Percentiles rank a stretch among this genome's conserved stretches.
Evolutionary conservation across 2,888 invertebrate genomes (phyloP).

Genomic region (Neocrepidodera transversa): DNA sequence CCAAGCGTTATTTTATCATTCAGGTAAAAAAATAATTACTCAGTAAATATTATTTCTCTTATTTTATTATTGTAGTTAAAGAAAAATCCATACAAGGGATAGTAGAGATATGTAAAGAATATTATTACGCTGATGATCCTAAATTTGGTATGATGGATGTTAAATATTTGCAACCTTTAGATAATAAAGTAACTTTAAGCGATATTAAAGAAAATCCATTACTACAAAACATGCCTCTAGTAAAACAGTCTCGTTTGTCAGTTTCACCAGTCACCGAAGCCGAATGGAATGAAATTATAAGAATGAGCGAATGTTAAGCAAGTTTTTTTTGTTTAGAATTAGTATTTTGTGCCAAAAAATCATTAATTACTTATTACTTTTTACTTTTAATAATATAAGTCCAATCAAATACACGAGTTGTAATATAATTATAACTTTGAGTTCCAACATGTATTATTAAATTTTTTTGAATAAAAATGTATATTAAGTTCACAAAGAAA

Average conservation of each 20-base stretch:
- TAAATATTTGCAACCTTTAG: not conserved
- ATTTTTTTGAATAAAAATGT: no score
- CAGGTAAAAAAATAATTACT: conserved; percentile 1
- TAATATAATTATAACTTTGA: no score
- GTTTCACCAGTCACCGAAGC: conserved; percentile 1
- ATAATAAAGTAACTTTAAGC: conserved; percentile 4
- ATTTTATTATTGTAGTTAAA: not conserved
- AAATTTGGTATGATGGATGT: conserved; percentile 12
- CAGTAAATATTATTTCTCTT: not conserved
- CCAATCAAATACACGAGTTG: no score
- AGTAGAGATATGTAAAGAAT: conserved; percentile 9
- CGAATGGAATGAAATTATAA: conserved; percentile 9
- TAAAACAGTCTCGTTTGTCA: conserved; percentile 9
- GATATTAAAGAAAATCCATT: conserved; percentile 6
- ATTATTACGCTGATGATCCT: conserved; percentile 6
- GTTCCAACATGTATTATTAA: no score
- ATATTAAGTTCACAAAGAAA: no score
- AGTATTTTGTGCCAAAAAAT: no score
- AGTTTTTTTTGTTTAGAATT: no score
- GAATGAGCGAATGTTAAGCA: not conserved
- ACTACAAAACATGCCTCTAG: conserved; percentile 3
- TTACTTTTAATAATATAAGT: no score
- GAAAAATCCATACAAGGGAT: conserved; percentile 4
- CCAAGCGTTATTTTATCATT: conserved; percentile 7
- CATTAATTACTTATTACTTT: no score